phyloP scores from a whole-genome alignment of 2,888 invertebrate genomes.

The Lepidocyrtoides sp. region DNA sequence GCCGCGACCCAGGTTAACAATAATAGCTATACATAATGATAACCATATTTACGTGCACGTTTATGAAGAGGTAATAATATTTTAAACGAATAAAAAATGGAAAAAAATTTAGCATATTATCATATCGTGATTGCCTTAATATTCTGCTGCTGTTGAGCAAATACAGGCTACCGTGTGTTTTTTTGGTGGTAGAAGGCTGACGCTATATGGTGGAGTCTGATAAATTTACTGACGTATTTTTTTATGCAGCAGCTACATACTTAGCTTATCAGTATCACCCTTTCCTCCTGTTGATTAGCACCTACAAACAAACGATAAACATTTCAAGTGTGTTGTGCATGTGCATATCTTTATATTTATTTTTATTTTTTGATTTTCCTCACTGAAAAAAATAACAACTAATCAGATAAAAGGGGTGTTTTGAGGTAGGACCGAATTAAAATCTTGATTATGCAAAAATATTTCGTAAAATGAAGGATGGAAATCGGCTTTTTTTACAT shows the following conservation, averaged over 20 bases:
- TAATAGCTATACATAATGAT: neutral
- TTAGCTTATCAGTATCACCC: neutral
- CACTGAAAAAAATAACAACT: neutral
- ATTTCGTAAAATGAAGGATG: too few relatives aligned
- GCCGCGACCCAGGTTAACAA: constrained; percentile 14
- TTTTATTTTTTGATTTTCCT: neutral
- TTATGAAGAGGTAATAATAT: neutral
- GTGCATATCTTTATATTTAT: neutral
- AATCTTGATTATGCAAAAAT: too few relatives aligned
- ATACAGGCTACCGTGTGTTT: neutral
- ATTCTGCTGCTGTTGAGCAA: too few relatives aligned
- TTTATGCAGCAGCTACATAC: neutral
- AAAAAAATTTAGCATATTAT: too few relatives aligned
- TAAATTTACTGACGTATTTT: neutral
- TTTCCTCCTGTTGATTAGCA: neutral
- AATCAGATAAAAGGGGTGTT: neutral
- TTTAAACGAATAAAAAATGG: neutral
- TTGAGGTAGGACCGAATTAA: neutral
- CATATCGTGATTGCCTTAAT: too few relatives aligned
- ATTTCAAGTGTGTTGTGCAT: neutral
- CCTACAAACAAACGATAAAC: constrained; percentile 1
- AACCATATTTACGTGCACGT: neutral
- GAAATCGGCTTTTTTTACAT: too few relatives aligned
- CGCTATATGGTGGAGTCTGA: too few relatives aligned
- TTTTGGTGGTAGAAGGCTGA: too few relatives aligned